Percentiles rank a stretch among this genome's conserved stretches.
Evolutionary conservation across 1,140 invertebrate species (phyloP).

Genomic region (Dinothrombium tinctorium): DNA sequence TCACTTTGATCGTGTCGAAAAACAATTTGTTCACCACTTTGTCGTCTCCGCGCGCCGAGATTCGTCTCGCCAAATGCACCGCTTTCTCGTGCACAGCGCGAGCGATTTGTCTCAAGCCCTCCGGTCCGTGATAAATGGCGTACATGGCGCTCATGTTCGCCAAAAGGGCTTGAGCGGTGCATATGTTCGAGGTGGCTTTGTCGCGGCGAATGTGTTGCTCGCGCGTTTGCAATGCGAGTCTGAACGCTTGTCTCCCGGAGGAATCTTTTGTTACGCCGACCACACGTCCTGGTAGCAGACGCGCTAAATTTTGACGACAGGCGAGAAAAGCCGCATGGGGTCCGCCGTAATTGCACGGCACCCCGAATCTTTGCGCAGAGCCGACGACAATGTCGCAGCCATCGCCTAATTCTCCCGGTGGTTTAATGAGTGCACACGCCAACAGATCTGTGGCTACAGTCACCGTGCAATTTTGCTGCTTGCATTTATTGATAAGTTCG

Average conservation of each 20-base stretch:
- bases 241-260: conserved; percentile 61
- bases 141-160: conserved; percentile 94
- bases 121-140: conserved; percentile 85
- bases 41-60: not conserved
- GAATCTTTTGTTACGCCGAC: conserved; percentile 86
- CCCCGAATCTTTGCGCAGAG: conserved; percentile 61
- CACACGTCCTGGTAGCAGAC: conserved; percentile 90
- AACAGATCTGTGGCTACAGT: conserved; percentile 75
- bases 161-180: conserved; percentile 88
- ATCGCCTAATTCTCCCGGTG: conserved; percentile 63
- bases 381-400: conserved; percentile 82
- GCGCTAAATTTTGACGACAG: conserved; percentile 51
- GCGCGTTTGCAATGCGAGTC: conserved; percentile 82
- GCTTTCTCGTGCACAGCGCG: conserved; percentile 61
- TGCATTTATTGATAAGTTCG: conserved; percentile 49
- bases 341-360: conserved; percentile 64
- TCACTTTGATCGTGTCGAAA: conserved; percentile 79
- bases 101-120: conserved; percentile 67
- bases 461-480: conserved; percentile 60
- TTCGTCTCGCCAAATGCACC: conserved; percentile 31
- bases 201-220: conserved; percentile 96
- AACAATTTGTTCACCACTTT: conserved; percentile 35
- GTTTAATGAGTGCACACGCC: conserved; percentile 53
- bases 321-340: conserved; percentile 80
- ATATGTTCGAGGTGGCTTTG: conserved; percentile 97